Base-by-base conservation (phyloP, 2,113 vertebrate genomes). In the Scalopus aquaticus region DNA sequence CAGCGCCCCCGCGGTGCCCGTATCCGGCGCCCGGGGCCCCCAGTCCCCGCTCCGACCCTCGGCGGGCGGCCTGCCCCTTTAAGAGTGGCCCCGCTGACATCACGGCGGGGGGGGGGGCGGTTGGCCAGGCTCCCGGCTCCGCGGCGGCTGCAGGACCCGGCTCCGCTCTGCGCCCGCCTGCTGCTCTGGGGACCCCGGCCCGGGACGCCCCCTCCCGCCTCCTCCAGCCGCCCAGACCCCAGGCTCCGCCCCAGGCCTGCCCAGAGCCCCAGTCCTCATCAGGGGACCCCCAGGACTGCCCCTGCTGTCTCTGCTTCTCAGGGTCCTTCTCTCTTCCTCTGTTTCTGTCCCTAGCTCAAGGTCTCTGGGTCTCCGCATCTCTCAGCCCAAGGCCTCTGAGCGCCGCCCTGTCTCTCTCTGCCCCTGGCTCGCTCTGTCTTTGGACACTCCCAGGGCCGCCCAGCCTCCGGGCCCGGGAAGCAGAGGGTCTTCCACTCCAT, bases 61-160 rank as follows among this genome's bases (percentile, higher is more conserved):
- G 82, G 93, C 58, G 87, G 95, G 95, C 90, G 58, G 80, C 93
- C 95, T 95, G 95, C 94, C 96, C 95, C 96, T 97, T 97, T 97
- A 97, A 97, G 96, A 96, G 96, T 95, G 96, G 94, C 95, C 96
- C 96, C 97, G 96, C 96, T 97, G 97, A 97, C 96, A 98, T 98
- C 96, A 98, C 97, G 97, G 92, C 90, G 90, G 95, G 96, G 51
- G 81, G 88, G 85, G 54, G 90, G 30, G n/a, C n/a, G n/a, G 90
- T 56, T 96, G 97, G 97, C 96, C 95, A 73, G 32, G 91, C 94
- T 95, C 96, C 96, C 54, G 76, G 96, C 96, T 97, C 96, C 93
- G 97, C 96, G 93, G 96, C 82, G 91, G 96, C 91, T 97, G 97
- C 97, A 97, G 97, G 95, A 97, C 94, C 91, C 93, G 85, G 83